These are phyloP conservation scores for Hydrotaea cyrtoneurina DNA, from an alignment of 2,888 invertebrate species.

Conservation along the genomic window DNA sequence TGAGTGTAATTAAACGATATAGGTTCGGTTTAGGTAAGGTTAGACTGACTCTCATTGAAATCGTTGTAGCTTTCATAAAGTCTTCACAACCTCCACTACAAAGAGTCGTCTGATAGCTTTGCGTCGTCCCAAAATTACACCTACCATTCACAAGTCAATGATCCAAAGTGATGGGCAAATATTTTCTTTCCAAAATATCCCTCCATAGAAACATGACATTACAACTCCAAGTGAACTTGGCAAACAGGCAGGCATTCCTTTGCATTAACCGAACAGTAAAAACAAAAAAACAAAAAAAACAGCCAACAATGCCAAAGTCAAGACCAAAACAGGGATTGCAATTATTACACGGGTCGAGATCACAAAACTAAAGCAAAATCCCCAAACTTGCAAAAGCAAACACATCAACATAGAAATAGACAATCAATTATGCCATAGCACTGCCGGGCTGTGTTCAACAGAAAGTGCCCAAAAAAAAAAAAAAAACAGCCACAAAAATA, in stretches of 20 bases:
- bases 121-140: too few species aligned
- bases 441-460: neutral
- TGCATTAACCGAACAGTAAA: constrained; percentile 17
- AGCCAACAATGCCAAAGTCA: constrained; percentile 2
- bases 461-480: constrained; percentile 38
- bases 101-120: too few species aligned
- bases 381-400: neutral
- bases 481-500: too few species aligned
- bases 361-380: neutral
- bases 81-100: too few species aligned
- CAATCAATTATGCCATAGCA: neutral
- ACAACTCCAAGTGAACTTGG: neutral
- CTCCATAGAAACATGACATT: too few species aligned
- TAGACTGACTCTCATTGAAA: too few species aligned
- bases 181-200: too few species aligned
- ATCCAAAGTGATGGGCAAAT: too few species aligned
- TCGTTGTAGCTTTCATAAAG: too few species aligned
- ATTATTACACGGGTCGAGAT: constrained; percentile 15
- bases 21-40: too few species aligned
- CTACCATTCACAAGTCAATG: too few species aligned
- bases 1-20: too few species aligned
- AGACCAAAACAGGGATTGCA: neutral
- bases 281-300: neutral
- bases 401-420: constrained; percentile 8
- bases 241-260: neutral